Evolutionary conservation across 2,888 invertebrate genomes (phyloP), one percentile per base, ranked within the genome.

Genomic region (Drosophila emarginata): DNA sequence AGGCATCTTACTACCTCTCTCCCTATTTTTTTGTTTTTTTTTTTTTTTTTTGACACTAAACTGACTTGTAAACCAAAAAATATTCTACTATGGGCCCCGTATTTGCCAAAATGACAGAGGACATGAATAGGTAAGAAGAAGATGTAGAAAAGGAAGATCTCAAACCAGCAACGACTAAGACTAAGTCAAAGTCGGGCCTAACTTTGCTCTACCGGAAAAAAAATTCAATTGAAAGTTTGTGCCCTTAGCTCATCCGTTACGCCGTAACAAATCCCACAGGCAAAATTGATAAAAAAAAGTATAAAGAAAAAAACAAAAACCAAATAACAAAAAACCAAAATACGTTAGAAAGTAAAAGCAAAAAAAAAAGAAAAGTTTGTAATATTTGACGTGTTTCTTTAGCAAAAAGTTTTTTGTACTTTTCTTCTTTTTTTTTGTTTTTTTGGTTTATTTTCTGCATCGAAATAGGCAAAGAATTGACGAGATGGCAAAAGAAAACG

Each of bases 171-270:
- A 21, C 18, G 12, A 18, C 14, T 2, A 54, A 54, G 32, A 28
- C 54, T 36, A 54, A 54, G 52, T 52, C 52, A 26, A 52, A 26
- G 54, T 54, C 54, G 32, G 32, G 54, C 54, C 54, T 54, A 54
- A 54, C 54, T 54, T 54, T 54, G 32, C 18, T 54, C 32, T 54
- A 54, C 54, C 54, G 52, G 61, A 67, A 56, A 60, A 57, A 66
- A 81, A 89, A 89, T 89, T 89, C 89, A 89, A 89, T 89, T 89
- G 89, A 87, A 90, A 89, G 87, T 89, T 89, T 86, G 71, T 72
- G 79, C 76, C 72, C 64, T 64, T 65, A 72, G 68, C 74, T 76
- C 75, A 77, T 77, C 86, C 75, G 77, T 87, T 87, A 82, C 79
- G 76, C 69, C 85, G 81, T 78, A 87, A 79, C 81, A 89, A 89